Conservation (phyloP, 2,888 invertebrate species). For the Hanleya hanleyi region DNA sequence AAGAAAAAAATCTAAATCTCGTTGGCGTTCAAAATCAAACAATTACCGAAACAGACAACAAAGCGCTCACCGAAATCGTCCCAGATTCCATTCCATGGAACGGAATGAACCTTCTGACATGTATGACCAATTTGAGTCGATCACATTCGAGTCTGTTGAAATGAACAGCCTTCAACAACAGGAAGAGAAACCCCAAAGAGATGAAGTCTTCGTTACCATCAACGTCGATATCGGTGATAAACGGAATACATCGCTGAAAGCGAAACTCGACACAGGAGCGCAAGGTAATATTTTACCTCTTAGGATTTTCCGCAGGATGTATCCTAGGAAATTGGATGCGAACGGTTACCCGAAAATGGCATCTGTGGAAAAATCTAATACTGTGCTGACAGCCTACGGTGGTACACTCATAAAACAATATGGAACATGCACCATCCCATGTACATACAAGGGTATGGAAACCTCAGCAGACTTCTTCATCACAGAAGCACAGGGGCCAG, state of each 20-base stretch:
- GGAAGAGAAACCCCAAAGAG: no score
- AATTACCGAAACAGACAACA: no score
- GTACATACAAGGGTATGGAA: background rate
- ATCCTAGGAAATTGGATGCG: background rate
- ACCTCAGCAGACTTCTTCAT: background rate
- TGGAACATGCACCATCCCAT: background rate
- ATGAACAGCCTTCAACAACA: no score
- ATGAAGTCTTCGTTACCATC: background rate
- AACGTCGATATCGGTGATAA: background rate
- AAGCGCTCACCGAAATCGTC: no score
- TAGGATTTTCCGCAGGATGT: background rate
- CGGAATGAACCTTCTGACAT: no score
- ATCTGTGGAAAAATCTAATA: background rate
- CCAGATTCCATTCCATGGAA: no score
- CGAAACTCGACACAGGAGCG: constrained; percentile 13
- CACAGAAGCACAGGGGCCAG: background rate
- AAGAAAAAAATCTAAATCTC: no score
- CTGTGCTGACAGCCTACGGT: background rate
- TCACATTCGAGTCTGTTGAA: no score
- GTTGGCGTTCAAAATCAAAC: no score
- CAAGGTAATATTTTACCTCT: constrained; percentile 14
- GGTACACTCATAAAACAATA: background rate
- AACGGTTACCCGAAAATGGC: constrained; percentile 4
- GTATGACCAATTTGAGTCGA: no score
- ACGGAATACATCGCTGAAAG: background rate